phyloP scores from a whole-genome alignment of 1,140 invertebrate species.

The Potamilus streckersoni region DNA sequence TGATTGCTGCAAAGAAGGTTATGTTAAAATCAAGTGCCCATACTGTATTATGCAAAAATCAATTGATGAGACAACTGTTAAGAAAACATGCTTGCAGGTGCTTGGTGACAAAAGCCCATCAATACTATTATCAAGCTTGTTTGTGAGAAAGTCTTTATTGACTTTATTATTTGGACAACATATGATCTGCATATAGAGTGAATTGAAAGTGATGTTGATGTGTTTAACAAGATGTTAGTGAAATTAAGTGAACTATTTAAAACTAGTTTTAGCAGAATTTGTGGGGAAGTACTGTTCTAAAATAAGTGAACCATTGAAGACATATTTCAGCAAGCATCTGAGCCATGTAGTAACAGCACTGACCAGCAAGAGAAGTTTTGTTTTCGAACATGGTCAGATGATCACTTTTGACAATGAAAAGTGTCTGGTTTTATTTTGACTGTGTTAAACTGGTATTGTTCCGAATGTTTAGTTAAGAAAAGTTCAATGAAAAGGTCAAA shows the following conservation, averaged over 20 bases:
- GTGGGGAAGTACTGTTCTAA: conserved; percentile 10
- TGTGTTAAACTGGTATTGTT: conserved; percentile 21
- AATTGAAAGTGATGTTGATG: neutral
- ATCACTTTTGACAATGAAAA: conserved; percentile 8
- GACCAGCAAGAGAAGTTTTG: neutral
- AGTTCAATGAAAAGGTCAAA: no score
- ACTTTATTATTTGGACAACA: conserved; percentile 12
- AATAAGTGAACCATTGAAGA: neutral
- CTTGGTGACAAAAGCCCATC: neutral
- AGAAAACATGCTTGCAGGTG: neutral
- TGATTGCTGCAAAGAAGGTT: neutral
- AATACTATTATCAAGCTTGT: conserved; percentile 2
- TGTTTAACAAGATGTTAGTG: conserved; percentile 1
- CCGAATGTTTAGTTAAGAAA: conserved; percentile 1
- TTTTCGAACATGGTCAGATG: conserved; percentile 12
- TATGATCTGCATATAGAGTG: conserved; percentile 4
- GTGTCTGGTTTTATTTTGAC: conserved; percentile 18
- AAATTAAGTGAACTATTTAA: conserved; percentile 3
- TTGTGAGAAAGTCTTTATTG: neutral
- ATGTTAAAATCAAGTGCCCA: conserved; percentile 10
- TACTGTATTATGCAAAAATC: neutral
- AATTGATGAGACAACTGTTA: neutral
- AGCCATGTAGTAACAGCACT: neutral
- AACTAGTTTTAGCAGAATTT: conserved; percentile 5
- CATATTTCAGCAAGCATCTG: neutral